Evolutionary conservation across 1,140 invertebrate genomes (phyloP).

Genomic region (Cecropterus lyciades): DNA sequence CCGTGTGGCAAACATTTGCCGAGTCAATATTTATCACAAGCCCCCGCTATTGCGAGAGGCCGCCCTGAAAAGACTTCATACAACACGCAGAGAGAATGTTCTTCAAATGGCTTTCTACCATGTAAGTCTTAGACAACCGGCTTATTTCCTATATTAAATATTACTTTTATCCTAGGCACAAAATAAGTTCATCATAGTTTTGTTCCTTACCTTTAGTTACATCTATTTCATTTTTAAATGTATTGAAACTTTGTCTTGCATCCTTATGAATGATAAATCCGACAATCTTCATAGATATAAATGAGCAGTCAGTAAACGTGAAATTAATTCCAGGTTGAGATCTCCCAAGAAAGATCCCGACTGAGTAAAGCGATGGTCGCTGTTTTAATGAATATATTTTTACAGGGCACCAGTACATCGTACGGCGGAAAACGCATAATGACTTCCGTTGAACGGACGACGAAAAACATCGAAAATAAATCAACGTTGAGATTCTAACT

Average conservation of each 20-base stretch:
- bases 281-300: slow-evolving; percentile 13
- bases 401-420: slow-evolving; percentile 67
- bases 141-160: too few relatives aligned
- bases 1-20: slow-evolving; percentile 69
- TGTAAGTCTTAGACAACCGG: too few relatives aligned
- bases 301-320: slow-evolving; percentile 32
- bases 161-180: too few relatives aligned
- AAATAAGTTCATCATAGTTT: too few relatives aligned
- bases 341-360: slow-evolving; percentile 46
- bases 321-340: slow-evolving; percentile 42
- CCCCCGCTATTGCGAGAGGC: slow-evolving; percentile 63
- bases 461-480: slow-evolving; percentile 77
- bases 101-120: neutral
- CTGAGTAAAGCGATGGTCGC: slow-evolving; percentile 57
- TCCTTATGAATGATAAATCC: slow-evolving; percentile 10
- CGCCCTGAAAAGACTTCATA: slow-evolving; percentile 41
- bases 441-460: slow-evolving; percentile 72
- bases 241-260: slow-evolving; percentile 1
- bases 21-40: slow-evolving; percentile 75
- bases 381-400: slow-evolving; percentile 81
- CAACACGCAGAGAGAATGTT: slow-evolving; percentile 12
- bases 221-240: too few relatives aligned
- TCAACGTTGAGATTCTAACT: slow-evolving; percentile 46
- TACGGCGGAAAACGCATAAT: slow-evolving; percentile 78
- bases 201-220: too few relatives aligned